Conservation (phyloP, 2,797 vertebrate genomes). For the Coilia nasus region DNA sequence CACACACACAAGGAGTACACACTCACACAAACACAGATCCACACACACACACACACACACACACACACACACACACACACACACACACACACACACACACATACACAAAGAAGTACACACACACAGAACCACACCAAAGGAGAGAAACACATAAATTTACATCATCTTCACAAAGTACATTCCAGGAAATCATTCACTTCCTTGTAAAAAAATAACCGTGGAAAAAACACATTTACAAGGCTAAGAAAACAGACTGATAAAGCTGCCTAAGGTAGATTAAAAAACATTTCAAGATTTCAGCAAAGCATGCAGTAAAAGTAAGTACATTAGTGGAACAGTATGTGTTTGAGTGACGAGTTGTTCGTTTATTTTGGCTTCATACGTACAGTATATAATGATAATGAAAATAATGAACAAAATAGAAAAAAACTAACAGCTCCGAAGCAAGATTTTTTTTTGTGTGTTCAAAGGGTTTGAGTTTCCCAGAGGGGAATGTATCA, state of each 20-base stretch:
- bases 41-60: conserved; percentile 14
- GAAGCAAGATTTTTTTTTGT: neutral
- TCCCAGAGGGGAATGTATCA: neutral
- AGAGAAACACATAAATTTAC: neutral
- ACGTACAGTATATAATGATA: neutral
- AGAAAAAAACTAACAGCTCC: neutral
- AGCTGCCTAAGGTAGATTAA: neutral
- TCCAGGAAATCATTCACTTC: conserved; percentile 7
- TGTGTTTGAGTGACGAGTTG: neutral
- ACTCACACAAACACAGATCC: conserved; percentile 31
- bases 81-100: neutral
- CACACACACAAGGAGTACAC: too few species aligned
- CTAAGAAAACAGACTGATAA: neutral
- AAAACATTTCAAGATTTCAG: neutral
- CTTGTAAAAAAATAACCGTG: neutral
- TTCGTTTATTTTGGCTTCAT: conserved; percentile 5
- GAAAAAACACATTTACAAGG: neutral
- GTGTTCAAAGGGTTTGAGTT: neutral
- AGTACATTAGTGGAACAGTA: neutral
- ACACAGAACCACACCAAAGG: neutral
- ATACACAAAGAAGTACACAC: conserved; percentile 8
- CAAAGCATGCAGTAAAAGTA: neutral
- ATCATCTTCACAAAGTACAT: neutral
- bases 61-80: conserved; percentile 32
- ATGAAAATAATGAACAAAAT: conserved; percentile 19